Evolutionary conservation across 2,797 vertebrate species (phyloP).

Genomic region (Falco concolor): DNA sequence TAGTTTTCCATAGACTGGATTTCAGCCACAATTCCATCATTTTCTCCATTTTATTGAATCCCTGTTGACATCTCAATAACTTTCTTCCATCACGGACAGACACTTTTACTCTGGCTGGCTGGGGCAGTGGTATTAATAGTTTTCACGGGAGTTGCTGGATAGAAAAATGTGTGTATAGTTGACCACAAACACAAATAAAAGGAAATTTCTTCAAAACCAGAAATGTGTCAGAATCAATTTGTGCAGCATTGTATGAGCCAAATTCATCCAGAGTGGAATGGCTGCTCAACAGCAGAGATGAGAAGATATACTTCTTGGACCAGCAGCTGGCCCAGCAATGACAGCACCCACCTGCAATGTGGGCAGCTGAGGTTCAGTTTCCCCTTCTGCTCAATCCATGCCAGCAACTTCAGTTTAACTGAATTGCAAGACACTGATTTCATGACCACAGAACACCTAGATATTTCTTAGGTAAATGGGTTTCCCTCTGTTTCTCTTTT

Average conservation of each 20-base stretch:
- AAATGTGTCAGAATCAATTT: background rate
- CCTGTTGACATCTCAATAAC: conserved; percentile 2
- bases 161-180: background rate
- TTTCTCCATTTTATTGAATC: conserved; percentile 13
- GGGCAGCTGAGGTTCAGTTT: background rate
- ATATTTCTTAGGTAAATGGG: background rate
- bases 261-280: background rate
- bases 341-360: background rate
- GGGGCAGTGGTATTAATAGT: background rate
- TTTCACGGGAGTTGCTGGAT: background rate
- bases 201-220: background rate
- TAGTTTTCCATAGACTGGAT: background rate
- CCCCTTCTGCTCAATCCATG: background rate
- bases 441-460: background rate
- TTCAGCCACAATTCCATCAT: background rate
- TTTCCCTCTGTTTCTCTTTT: background rate
- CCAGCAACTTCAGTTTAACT: background rate
- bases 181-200: background rate
- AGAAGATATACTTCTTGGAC: background rate
- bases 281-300: background rate
- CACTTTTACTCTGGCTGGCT: background rate
- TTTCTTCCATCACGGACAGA: background rate
- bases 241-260: background rate
- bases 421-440: background rate
- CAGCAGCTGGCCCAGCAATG: background rate